phyloP scores from a whole-genome alignment of 2,888 invertebrate species.

The Ectropis crepuscularia region DNA sequence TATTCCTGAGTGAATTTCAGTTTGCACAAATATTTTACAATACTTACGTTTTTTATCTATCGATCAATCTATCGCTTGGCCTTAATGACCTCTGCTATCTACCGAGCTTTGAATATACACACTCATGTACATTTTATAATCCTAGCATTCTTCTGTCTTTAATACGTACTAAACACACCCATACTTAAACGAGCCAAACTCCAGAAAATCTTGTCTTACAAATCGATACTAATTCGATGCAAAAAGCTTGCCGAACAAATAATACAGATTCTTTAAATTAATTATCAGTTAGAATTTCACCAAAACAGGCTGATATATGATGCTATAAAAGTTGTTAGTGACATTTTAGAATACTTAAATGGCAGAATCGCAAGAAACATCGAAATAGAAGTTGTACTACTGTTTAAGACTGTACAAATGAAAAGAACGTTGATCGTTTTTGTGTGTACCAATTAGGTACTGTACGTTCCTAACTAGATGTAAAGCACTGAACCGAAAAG shows the following conservation, averaged over 20 bases:
- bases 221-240: conserved; percentile 20
- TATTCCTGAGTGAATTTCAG: no score
- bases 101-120: not conserved
- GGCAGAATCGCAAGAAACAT: conserved; percentile 7
- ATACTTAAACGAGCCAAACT: conserved; percentile 5
- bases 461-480: no score
- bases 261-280: conserved; percentile 40
- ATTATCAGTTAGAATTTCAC: conserved; percentile 29
- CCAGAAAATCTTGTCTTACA: conserved; percentile 15
- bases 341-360: conserved; percentile 20
- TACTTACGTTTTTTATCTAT: no score
- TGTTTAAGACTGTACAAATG: conserved; percentile 3
- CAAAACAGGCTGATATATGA: conserved; percentile 35
- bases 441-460: no score
- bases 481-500: no score
- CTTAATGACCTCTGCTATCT: no score
- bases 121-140: conserved; percentile 1
- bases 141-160: conserved; percentile 6
- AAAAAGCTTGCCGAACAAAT: conserved; percentile 30
- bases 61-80: no score
- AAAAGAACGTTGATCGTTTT: no score
- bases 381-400: not conserved
- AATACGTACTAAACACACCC: not conserved
- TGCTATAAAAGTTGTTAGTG: conserved; percentile 25
- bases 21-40: no score